Evolutionary conservation across 2,113 vertebrate genomes (phyloP), one percentile per base, ranked within the genome.

Genomic region (Amblyornis subalaris): DNA sequence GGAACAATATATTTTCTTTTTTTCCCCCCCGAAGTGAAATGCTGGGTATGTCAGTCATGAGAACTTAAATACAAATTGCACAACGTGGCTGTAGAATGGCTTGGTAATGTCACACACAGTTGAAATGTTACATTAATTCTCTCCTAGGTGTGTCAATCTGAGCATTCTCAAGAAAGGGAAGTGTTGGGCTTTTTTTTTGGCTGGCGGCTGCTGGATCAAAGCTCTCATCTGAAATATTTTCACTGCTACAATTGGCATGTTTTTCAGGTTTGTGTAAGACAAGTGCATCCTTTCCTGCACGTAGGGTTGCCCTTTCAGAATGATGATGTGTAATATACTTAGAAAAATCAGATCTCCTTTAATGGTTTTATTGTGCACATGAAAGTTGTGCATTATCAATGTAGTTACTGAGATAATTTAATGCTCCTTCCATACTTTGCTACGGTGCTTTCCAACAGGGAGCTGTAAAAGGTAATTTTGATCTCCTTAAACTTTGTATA

Each of bases 401-500:
- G 72, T 82, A 91, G 93, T 96, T 96, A 91, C 89, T 48, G 77
- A 69, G 57, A 80, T 96, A 96, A 96, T 95, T 94, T 95, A 81
- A 69, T 76, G 69, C n/a, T 94, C 36, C n/a, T 76, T 96, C 42
- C 78, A 11, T 91, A 76, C 62, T 85, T 96, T 94, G 93, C 57
- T 96, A 58, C 3, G 0, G 61, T 2, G 16, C 53, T 94, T 95
- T 76, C 72, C 96, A 96, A 76, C 76, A 92, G 90, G 95, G 78
- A 89, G 53, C 80, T 95, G 88, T 95, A 96, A 97, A 96, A 91
- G 35, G 42, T 94, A 96, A 96, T 92, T 97, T 89, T 88, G 80
- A 94, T 95, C 88, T 95, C 94, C 89, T 93, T 95, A 96, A 92
- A 96, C 94, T 97, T 97, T 95, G 79, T 96, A 88, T 95, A 91